phyloP scores from a whole-genome alignment of 2,888 invertebrate species.

The Drosophila percnosoma region DNA sequence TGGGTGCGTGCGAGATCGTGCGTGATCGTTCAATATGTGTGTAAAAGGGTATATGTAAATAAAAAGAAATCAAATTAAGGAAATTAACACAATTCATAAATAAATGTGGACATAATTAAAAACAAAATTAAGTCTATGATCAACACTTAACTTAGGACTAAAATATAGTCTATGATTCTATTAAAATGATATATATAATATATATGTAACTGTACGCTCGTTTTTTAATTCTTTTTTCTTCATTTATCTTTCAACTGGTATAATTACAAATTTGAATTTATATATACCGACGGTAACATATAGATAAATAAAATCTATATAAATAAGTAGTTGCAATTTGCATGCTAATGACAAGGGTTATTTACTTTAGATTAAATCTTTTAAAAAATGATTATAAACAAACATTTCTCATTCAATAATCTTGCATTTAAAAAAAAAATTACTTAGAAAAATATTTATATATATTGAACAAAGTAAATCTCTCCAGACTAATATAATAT shows the following conservation, averaged over 20 bases:
- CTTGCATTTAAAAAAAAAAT: neutral
- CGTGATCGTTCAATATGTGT: slow-evolving; percentile 51
- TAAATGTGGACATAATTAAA: slow-evolving; percentile 32
- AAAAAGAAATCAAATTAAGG: slow-evolving; percentile 46
- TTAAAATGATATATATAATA: neutral
- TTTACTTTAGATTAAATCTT: neutral
- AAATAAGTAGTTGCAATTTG: neutral
- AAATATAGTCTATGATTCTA: neutral
- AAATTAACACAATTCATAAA: slow-evolving; percentile 54
- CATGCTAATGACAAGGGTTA: neutral
- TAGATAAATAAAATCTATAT: neutral
- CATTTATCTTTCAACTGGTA: neutral
- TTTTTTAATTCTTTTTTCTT: neutral
- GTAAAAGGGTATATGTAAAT: slow-evolving; percentile 53
- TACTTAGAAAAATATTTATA: neutral
- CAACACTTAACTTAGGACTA: neutral
- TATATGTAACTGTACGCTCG: neutral
- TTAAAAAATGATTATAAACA: neutral
- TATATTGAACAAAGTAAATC: neutral
- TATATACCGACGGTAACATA: neutral
- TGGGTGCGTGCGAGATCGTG: slow-evolving; percentile 46
- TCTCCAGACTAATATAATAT: neutral
- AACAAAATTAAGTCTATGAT: neutral
- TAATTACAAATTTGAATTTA: neutral
- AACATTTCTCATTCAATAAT: neutral